These are phyloP conservation scores for Fregetta grallaria DNA, from an alignment of 2,113 vertebrate genomes.

Conservation along the genomic window DNA sequence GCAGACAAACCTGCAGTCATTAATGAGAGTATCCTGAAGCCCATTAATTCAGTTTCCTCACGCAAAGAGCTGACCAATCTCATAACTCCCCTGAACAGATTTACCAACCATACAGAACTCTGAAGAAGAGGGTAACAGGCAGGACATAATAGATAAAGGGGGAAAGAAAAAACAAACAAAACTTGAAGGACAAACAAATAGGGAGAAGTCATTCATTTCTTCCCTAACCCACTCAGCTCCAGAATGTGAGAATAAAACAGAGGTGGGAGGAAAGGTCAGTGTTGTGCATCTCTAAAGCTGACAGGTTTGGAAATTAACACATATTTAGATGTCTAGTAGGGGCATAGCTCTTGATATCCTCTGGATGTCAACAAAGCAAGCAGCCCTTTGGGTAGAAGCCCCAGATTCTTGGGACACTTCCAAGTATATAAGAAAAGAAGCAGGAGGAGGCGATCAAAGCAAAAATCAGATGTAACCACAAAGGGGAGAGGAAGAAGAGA, in stretches of 20 bases:
- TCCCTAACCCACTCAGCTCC: background rate
- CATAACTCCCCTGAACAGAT: background rate
- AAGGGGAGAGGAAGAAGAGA: background rate
- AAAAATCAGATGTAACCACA: background rate
- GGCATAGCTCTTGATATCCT: background rate
- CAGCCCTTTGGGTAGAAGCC: background rate
- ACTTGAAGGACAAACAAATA: background rate
- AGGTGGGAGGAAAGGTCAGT: fast-evolving
- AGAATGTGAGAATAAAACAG: background rate
- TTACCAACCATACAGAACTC: background rate
- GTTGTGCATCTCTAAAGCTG: background rate
- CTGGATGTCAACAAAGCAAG: background rate
- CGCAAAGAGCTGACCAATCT: background rate
- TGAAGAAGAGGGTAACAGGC: background rate
- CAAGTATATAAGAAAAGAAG: background rate
- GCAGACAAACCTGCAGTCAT: background rate
- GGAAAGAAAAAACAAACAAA: background rate
- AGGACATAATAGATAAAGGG: background rate
- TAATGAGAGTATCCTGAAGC: background rate
- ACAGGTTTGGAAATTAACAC: background rate
- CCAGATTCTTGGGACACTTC: background rate
- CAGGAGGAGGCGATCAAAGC: background rate
- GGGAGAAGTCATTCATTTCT: background rate
- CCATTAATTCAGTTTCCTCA: background rate
- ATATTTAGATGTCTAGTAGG: background rate